Base-by-base conservation (phyloP, 1,140 invertebrate species). In the Cyrtorhinus lividipennis region DNA sequence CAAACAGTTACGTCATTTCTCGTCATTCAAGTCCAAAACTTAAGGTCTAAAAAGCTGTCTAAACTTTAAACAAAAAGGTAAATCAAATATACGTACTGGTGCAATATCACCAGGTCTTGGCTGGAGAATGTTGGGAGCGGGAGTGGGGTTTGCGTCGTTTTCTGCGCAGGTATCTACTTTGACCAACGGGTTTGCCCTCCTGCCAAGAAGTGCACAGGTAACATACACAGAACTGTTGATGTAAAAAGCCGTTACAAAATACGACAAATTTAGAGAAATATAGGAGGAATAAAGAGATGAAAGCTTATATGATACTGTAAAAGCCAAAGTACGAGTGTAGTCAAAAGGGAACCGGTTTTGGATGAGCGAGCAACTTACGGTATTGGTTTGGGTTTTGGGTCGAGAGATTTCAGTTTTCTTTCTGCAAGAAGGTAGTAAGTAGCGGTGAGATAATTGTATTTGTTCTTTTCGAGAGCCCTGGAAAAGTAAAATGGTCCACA, bases 341-440 rank as follows among this genome's bases (percentile, higher is more conserved):
- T n/a, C n/a, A n/a, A n/a, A n/a, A n/a, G n/a, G n/a, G n/a, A n/a
- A n/a, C n/a, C n/a, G n/a, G n/a, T n/a, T n/a, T n/a, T n/a, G n/a
- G n/a, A n/a, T n/a, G n/a, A n/a, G n/a, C n/a, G n/a, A n/a, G n/a
- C n/a, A 22, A 58, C 64, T 65, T 58, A 67, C 66, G 64, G 63
- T 12, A 61, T 46, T 24, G 56, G 53, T 48, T 67, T 67, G 64
- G 78, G 77, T 70, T 87, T 84, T 66, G 84, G 81, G 23, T 83
- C 74, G 62, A 87, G 82, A 48, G 84, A 80, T 71, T 83, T 80
- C 23, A 96, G 76, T 73, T 94, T 92, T 64, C 93, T 77, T 77
- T 99, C 96, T 23, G 94, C 95, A 65, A 99, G 77, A 67, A 99
- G 77, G 77, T 93, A 99, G 77, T 98, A 99, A 25, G 95, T 99